Conservation (phyloP, 2,888 invertebrate genomes). For the Pristionchus fissidentatus region DNA sequence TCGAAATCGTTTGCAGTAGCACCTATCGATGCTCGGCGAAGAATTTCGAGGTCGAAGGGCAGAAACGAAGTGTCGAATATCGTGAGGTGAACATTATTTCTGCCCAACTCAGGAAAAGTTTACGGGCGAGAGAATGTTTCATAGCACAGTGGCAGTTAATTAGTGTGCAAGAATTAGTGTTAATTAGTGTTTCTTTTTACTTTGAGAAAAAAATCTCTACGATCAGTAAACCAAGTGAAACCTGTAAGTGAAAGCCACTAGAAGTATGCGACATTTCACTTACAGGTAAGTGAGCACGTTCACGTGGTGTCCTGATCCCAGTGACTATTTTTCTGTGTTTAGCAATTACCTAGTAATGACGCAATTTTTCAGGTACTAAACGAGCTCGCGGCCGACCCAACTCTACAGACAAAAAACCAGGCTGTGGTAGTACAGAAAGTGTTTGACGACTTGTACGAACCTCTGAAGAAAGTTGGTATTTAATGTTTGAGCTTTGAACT, state of each 20-base stretch:
- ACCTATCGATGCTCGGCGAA: not conserved
- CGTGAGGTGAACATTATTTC: not conserved
- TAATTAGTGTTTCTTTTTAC: no score
- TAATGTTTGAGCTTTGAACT: not conserved
- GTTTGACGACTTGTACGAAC: slow-evolving; percentile 26
- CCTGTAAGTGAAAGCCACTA: no score
- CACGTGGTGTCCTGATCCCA: no score
- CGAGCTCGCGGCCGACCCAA: not conserved
- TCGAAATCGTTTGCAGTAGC: not conserved
- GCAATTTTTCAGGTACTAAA: not conserved
- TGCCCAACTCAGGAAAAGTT: no score
- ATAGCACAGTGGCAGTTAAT: no score
- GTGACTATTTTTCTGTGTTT: not conserved
- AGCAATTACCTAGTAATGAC: not conserved
- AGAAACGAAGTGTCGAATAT: slow-evolving; percentile 7
- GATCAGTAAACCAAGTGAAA: no score
- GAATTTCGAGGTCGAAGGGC: not conserved
- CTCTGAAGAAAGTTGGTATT: not conserved
- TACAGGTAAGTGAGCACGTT: no score
- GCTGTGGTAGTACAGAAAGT: slow-evolving; percentile 15
- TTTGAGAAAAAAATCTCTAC: no score
- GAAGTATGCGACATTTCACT: no score
- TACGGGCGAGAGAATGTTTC: no score
- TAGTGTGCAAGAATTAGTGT: no score
- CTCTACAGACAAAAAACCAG: not conserved